These are phyloP conservation scores for Eledone cirrhosa DNA, from an alignment of 2,888 invertebrate genomes.

Conservation along the genomic window DNA sequence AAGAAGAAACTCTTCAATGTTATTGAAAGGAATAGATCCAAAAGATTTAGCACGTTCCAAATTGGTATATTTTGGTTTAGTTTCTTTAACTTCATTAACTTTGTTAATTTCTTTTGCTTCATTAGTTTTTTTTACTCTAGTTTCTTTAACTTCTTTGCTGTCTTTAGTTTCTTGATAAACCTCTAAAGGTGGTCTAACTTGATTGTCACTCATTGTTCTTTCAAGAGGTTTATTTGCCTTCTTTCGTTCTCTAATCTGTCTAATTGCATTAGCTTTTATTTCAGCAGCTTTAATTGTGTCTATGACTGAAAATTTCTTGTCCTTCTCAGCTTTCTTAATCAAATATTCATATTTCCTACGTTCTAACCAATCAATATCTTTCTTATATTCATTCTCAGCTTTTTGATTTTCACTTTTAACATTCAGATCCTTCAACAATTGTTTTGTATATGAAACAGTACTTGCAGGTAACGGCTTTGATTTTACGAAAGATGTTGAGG, in stretches of 20 bases:
- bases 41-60: slow-evolving; percentile 17
- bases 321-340: not conserved
- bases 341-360: not conserved
- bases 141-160: not conserved
- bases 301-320: slow-evolving; percentile 17
- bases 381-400: not conserved
- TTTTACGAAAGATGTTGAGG: not conserved
- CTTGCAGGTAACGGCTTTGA: not conserved
- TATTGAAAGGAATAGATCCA: not conserved
- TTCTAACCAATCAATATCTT: slow-evolving; percentile 1
- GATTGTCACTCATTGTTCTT: slow-evolving; percentile 5
- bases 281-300: not conserved
- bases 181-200: not conserved
- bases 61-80: not conserved
- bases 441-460: not conserved
- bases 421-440: not conserved
- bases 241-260: not conserved
- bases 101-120: too few species aligned
- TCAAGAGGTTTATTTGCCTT: not conserved
- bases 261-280: not conserved
- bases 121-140: too few species aligned
- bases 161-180: not conserved
- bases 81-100: too few species aligned
- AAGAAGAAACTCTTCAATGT: not conserved
- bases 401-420: slow-evolving; percentile 1